Evolutionary conservation across 2,888 invertebrate genomes (phyloP), one percentile per base, ranked within the genome.

Genomic region (Hermaeophaga mercurialis): DNA sequence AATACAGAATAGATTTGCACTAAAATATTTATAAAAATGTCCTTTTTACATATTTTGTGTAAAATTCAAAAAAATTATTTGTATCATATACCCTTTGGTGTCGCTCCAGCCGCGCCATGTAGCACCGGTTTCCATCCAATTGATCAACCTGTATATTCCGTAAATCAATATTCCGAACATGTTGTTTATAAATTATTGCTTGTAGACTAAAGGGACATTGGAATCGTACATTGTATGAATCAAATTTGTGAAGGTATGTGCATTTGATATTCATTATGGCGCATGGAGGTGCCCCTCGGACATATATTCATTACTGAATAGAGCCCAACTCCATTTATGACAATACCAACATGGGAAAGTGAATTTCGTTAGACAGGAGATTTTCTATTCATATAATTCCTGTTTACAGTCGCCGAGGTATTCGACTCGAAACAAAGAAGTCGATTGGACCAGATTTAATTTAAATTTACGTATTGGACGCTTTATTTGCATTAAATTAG

Each of bases 201-300:
- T 47, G 48, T 39, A 49, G 52, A 55, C 47, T 47, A 50, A 52
- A 54, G 58, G 58, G 58, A 52, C 55, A 46, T 43, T 24, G 39
- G 44, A 54, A 47, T 45, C 49, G 58, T 58, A 58, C 54, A 58
- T 55, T 58, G 56, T 59, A 48, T 50, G 54, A 56, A 56, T 54
- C 59, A 53, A 56, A 59, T 59, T 59, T 59, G 59, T 56, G 56
- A 54, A 59, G 59, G 59, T 56, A 59, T 59, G 52, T 59, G 58
- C 55, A 52, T 59, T 59, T 56, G 59, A 54, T 59, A 59, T 56
- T 59, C 50, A 59, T 55, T 59, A 47, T 55, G 33, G 47, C 15
- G 36, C 22, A 36, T 34, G 36, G 14, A 41, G 49, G 31, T 38
- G 52, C 15, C 58, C 48, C 39, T 56, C 47, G 45, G 58, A 58